Conservation (phyloP, 2,113 vertebrate genomes). For the Azemiops feae region DNA sequence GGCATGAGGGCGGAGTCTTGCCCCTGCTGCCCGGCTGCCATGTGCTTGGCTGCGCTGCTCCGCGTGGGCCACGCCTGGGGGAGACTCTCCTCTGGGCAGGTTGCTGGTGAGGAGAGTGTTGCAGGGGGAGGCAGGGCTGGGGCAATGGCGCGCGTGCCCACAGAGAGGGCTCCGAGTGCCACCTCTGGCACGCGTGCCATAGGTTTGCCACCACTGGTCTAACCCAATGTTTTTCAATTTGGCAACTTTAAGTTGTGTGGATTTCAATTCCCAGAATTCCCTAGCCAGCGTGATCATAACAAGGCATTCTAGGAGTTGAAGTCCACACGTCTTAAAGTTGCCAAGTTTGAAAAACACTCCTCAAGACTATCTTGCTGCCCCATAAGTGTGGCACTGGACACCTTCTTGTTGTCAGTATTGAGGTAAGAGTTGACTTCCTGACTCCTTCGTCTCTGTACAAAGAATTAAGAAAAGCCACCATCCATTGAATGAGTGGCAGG, state of each 20-base stretch:
- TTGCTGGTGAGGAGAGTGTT: too few species aligned
- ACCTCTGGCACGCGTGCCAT: too few species aligned
- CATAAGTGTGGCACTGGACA: neutral
- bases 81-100: too few species aligned
- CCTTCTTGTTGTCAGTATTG: neutral
- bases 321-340: neutral
- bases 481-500: neutral
- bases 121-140: too few species aligned
- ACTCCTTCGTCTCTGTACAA: neutral
- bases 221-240: neutral
- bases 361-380: neutral
- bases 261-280: neutral
- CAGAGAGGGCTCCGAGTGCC: too few species aligned
- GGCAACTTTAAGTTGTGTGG: neutral
- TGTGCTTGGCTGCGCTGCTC: too few species aligned
- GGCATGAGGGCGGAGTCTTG: too few species aligned
- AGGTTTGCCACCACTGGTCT: too few species aligned
- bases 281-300: neutral
- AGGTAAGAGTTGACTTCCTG: neutral
- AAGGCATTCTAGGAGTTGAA: neutral
- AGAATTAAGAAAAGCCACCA: neutral
- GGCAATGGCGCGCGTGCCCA: too few species aligned
- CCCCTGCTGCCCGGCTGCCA: too few species aligned
- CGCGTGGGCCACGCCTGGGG: too few species aligned
- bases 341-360: neutral